phyloP scores from a whole-genome alignment of 2,797 vertebrate species.

The Halcyon leucocephala region DNA sequence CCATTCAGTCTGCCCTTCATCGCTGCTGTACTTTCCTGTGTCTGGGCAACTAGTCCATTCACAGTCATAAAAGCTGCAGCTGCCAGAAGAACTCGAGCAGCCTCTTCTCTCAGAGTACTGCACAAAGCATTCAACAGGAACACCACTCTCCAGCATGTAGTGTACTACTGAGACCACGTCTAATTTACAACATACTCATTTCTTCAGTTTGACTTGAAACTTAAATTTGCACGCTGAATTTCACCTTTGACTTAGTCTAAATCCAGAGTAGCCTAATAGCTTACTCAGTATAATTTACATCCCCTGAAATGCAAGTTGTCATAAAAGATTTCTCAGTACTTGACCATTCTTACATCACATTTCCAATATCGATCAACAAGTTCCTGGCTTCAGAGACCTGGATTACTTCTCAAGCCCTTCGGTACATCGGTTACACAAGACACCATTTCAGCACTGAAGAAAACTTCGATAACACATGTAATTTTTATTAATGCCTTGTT shows the following conservation, averaged over 20 bases:
- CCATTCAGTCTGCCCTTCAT: not conserved
- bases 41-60: not conserved
- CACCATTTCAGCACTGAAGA: not conserved
- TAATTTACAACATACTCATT: not conserved
- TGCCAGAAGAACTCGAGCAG: not conserved
- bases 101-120: not conserved
- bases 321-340: not conserved
- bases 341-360: not conserved
- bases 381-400: not conserved
- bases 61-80: not conserved
- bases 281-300: not conserved
- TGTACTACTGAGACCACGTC: not conserved
- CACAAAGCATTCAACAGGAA: not conserved
- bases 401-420: not conserved
- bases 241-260: not conserved
- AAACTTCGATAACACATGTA: not conserved
- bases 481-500: not conserved
- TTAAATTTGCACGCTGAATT: not conserved
- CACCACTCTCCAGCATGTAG: not conserved
- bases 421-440: accelerated
- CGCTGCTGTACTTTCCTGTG: not conserved
- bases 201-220: not conserved
- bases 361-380: not conserved
- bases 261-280: not conserved
- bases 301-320: not conserved